Percentiles rank a stretch among this genome's conserved stretches.
phyloP scores from a whole-genome alignment of 1,140 invertebrate species.

The Megalopta genalis region DNA sequence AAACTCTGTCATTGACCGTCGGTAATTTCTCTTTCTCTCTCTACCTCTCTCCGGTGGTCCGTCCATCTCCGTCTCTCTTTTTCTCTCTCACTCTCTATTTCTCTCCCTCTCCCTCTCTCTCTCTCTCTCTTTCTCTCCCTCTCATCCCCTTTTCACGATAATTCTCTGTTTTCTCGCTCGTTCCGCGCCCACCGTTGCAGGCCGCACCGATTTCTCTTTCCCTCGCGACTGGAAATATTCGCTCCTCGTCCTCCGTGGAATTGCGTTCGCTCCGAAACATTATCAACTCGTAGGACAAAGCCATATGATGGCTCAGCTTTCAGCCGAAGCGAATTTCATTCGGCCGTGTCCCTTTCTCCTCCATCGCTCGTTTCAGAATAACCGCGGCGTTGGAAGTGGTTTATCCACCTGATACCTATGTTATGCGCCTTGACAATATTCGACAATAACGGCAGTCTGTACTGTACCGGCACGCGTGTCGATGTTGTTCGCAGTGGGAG shows the following conservation, averaged over 20 bases:
- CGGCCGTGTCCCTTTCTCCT: conserved; percentile 6
- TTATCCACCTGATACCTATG: conserved; percentile 46
- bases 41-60: conserved; percentile 1
- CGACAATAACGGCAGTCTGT: too few relatives aligned
- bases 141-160: too few relatives aligned
- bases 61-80: not conserved
- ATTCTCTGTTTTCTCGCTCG: conserved; percentile 8
- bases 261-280: conserved; percentile 55
- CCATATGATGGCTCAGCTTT: conserved; percentile 52
- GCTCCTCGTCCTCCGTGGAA: conserved; percentile 35
- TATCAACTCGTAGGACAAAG: conserved; percentile 60
- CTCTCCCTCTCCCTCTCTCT: too few relatives aligned
- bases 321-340: conserved; percentile 54
- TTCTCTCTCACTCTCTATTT: not conserved
- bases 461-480: too few relatives aligned
- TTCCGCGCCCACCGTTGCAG: not conserved
- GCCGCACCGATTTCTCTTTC: conserved; percentile 23
- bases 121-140: too few relatives aligned
- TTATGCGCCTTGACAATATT: too few relatives aligned
- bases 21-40: conserved; percentile 62
- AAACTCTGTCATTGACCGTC: conserved; percentile 67
- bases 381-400: conserved; percentile 14
- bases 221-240: not conserved
- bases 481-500: too few relatives aligned
- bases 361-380: not conserved